Evolutionary conservation across 2,113 vertebrate genomes (phyloP), one percentile per base, ranked within the genome.

Genomic region (Engystomops pustulosus): DNA sequence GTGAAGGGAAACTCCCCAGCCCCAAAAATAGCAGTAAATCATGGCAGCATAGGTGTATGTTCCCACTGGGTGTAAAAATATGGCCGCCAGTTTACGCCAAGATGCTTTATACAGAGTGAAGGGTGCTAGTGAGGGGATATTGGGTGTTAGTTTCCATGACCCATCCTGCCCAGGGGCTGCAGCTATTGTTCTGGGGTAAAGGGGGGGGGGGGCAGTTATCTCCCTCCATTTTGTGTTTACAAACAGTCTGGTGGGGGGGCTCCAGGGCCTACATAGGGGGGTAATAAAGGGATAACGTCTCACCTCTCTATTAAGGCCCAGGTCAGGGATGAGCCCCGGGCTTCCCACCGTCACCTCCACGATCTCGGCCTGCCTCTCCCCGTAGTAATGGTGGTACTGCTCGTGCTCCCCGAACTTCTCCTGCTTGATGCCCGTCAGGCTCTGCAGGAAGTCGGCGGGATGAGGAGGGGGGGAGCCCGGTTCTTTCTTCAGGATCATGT

Each of bases 281-380:
- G 9, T 20, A n/a, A 7, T 12, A 10, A 58, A 0, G 10, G 1
- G 3, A 67, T 2, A 6, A 34, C 30, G 23, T 23, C 74, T 84
- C 74, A 78, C 83, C 75, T 84, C 83, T 70, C 83, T 12, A 14
- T 58, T 78, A 34, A 84, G 49, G 36, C 74, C 74, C 45, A 79
- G 62, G 25, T 78, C 74, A 1, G 58, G 82, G 45, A 79, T 55
- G 45, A 77, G n/a, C 7, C 60, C 60, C 3, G 44, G 74, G 74
- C 83, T 53, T 4, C 83, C 83, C 83, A 84, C 83, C 58, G 83
- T 84, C 62, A 84, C 83, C 70, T 84, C 83, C 65, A 84, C 8
- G 75, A 84, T 84, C 62, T 84, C 82, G 18, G 72, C 47, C 34
- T 18, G 74, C 5, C 60, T 20, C 23, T 78, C 62, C 45, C 74